Evolutionary conservation across 2,113 vertebrate genomes (phyloP), one percentile per base, ranked within the genome.

Genomic region (Vanacampus margaritifer): DNA sequence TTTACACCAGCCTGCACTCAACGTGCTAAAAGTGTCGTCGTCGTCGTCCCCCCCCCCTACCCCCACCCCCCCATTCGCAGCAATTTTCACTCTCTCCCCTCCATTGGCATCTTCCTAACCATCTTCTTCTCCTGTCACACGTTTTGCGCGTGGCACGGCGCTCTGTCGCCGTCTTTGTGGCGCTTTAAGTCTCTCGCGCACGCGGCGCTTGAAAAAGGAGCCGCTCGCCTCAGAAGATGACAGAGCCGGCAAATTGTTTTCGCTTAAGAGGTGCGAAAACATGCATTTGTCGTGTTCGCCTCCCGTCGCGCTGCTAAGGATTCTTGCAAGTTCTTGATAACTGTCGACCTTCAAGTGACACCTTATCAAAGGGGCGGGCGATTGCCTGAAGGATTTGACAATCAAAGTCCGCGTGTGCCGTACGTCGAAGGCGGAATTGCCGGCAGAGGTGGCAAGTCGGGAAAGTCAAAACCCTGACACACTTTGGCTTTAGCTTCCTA

Each of bases 51-150:
- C 17, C 8, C 63, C 16, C 64, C 17, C 43, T 62, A 10, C 17
- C 5, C 28, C 3, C 57, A 5, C 57, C 17, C 51, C 58, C 58
- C 77, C 63, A 82, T 86, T 88, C 79, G 69, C 80, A 76, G 79
- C 79, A 73, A 87, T 89, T 86, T 78, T 73, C 84, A 84, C 80
- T 65, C 43, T 51, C 65, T 62, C 36, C 43, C 68, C 14, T 73
- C 59, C 28, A 16, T 48, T 79, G 62, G 54, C 69, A 69, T 85
- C 76, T 77, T 64, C 69, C 60, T 48, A 60, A 72, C 70, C 70
- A 60, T 26, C 53, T 41, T 54, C 36, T 41, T 23, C 48, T 46
- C 79, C 46, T 64, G 81, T 82, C 82, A 78, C 84, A 86, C 76
- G 36, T 83, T 75, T 65, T 0, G 23, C 24, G 24, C 12, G 1